These are phyloP conservation scores for Furcula furcula DNA, from an alignment of 2,888 invertebrate species.

Conservation along the genomic window DNA sequence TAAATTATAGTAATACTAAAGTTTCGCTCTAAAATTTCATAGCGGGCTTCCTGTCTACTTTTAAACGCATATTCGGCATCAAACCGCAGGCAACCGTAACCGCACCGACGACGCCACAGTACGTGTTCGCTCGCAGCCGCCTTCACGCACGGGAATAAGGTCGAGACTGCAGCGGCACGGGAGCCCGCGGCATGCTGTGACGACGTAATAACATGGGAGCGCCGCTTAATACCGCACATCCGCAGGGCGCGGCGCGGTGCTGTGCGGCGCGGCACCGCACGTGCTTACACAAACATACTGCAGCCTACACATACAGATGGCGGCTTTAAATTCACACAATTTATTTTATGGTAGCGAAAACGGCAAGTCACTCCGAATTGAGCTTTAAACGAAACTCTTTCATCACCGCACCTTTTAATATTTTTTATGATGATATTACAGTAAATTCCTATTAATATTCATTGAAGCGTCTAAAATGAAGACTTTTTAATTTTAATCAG, in stretches of 20 bases:
- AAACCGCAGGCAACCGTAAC: slow-evolving; percentile 37
- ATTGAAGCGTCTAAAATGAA: too few species aligned
- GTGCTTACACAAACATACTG: slow-evolving; percentile 13
- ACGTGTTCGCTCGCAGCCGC: too few species aligned
- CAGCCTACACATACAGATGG: neutral
- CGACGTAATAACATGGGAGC: slow-evolving; percentile 44
- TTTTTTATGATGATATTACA: neutral
- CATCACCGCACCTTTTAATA: neutral
- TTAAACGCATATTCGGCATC: slow-evolving; percentile 35
- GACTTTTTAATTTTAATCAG: too few species aligned
- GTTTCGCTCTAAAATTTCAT: slow-evolving; percentile 26
- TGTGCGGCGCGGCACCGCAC: slow-evolving; percentile 13
- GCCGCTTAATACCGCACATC: slow-evolving; percentile 49
- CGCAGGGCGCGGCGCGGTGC: slow-evolving; percentile 32
- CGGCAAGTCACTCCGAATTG: neutral
- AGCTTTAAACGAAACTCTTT: neutral
- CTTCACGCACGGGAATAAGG: slow-evolving; percentile 7
- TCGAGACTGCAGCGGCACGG: slow-evolving; percentile 2
- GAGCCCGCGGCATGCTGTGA: slow-evolving; percentile 1
- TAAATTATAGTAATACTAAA: slow-evolving; percentile 13
- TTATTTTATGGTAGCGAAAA: neutral
- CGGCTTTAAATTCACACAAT: neutral
- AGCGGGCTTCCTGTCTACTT: slow-evolving; percentile 25
- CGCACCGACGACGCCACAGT: slow-evolving; percentile 13
- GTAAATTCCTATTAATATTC: neutral